Evolutionary conservation across 2,888 invertebrate genomes (phyloP), one percentile per base, ranked within the genome.

Genomic region (Tolmerus cingulatus): DNA sequence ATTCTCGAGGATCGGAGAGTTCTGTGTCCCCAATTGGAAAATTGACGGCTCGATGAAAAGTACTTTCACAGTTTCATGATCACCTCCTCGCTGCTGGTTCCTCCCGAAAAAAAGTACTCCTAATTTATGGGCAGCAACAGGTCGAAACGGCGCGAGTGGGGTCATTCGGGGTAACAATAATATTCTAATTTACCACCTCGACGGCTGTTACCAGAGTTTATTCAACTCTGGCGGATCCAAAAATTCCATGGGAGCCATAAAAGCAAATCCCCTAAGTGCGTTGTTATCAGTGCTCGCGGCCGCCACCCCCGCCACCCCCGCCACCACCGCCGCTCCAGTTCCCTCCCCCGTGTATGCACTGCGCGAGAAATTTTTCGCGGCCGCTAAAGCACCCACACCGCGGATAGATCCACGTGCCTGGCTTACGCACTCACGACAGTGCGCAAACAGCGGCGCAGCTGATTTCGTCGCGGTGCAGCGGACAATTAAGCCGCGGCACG

Each of bases 201-300:
- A 5, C 51, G 51, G 43, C 46, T 43, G 40, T 19, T 43, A 78
- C 27, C 14, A 51, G n/a, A 79, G 79, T 79, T 46, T 46, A 79
- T 79, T 79, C 79, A 79, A 79, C 79, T 40, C 79, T 27, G 23
- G 9, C n/a, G 8, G 66, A 27, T 66, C 76, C 23, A n/a, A 78
- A 78, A 43, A 23, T 78, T 78, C 43, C 79, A 51, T 51, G 79
- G 46, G 79, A 51, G 79, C 27, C 43, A 79, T 79, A 37, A 79
- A 27, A 46, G 30, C 40, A 46, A 79, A 78, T 78, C 78, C 78
- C 23, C 23, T 78, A 19, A 43, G 23, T 43, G 40, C 40, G 40
- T 8, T 40, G 78, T 78, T 78, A 78, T 78, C 37, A 78, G 43
- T 79, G 16, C 66, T 8, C 19, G 23, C 19, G 12, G 66, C 66